Evolutionary conservation across 2,113 vertebrate species (phyloP).

Genomic region (Chlamydotis undulata): DNA sequence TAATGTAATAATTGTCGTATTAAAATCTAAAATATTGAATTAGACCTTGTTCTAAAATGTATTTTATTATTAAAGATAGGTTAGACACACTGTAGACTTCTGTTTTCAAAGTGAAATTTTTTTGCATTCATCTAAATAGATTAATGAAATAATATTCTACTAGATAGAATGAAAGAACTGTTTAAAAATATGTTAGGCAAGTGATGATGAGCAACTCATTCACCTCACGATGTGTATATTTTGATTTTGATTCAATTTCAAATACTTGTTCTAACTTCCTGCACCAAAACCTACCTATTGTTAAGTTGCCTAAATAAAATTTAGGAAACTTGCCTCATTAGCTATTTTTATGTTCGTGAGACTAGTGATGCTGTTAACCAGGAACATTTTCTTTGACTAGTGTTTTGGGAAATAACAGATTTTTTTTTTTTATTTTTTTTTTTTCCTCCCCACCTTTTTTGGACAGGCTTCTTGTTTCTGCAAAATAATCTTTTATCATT

Average conservation of each 20-base stretch:
- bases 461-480: background rate
- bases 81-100: background rate
- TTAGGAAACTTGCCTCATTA: background rate
- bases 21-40: conserved; percentile 33
- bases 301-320: background rate
- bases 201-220: background rate
- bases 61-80: background rate
- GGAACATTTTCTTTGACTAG: background rate
- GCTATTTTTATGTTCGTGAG: background rate
- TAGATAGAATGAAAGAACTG: background rate
- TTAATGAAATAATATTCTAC: background rate
- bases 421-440: too few species aligned
- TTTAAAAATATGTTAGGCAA: background rate
- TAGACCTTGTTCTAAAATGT: conserved; percentile 7
- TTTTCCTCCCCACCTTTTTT: background rate
- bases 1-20: conserved; percentile 52
- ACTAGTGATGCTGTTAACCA: background rate
- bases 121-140: background rate
- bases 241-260: background rate
- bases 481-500: background rate
- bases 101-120: background rate
- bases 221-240: background rate
- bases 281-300: background rate
- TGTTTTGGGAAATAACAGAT: background rate
- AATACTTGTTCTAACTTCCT: background rate